Evolutionary conservation across 1,140 invertebrate species (phyloP).

Genomic region (Bombyx mandarina): DNA sequence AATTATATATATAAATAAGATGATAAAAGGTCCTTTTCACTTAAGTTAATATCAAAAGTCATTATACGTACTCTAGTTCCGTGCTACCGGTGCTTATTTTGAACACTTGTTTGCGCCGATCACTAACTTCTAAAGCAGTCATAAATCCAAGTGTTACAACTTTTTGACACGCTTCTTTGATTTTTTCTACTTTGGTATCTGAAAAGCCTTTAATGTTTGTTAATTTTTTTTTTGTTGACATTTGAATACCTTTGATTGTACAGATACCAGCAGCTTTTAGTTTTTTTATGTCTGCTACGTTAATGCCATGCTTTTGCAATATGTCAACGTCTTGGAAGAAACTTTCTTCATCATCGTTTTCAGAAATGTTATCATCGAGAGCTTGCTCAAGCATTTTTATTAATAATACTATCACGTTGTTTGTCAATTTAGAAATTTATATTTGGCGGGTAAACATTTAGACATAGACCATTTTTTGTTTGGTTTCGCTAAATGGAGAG

Average conservation of each 20-base stretch:
- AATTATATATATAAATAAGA: too few relatives aligned
- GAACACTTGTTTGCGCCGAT: constrained; percentile 80
- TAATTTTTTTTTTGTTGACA: constrained; percentile 83
- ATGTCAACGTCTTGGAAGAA: constrained; percentile 73
- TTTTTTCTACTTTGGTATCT: constrained; percentile 87
- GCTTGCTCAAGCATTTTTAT: constrained; percentile 37
- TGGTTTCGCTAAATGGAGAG: neutral
- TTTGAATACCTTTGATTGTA: constrained; percentile 86
- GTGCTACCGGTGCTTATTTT: constrained; percentile 81
- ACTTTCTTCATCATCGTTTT: constrained; percentile 69
- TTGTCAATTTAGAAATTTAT: too few relatives aligned
- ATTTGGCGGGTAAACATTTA: too few relatives aligned
- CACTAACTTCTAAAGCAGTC: constrained; percentile 82
- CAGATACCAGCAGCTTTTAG: constrained; percentile 84
- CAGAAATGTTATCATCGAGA: constrained; percentile 53
- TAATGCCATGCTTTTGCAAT: constrained; percentile 70
- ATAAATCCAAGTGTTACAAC: constrained; percentile 75
- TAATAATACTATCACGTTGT: constrained; percentile 1
- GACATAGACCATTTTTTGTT: neutral
- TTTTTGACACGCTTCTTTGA: constrained; percentile 82
- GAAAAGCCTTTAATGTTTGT: constrained; percentile 84
- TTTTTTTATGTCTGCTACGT: constrained; percentile 81
- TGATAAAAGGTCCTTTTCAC: too few relatives aligned
- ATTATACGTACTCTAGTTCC: constrained; percentile 77
- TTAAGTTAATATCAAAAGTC: too few relatives aligned